phyloP scores from a whole-genome alignment of 2,113 vertebrate species.

The Pelobates fuscus region DNA sequence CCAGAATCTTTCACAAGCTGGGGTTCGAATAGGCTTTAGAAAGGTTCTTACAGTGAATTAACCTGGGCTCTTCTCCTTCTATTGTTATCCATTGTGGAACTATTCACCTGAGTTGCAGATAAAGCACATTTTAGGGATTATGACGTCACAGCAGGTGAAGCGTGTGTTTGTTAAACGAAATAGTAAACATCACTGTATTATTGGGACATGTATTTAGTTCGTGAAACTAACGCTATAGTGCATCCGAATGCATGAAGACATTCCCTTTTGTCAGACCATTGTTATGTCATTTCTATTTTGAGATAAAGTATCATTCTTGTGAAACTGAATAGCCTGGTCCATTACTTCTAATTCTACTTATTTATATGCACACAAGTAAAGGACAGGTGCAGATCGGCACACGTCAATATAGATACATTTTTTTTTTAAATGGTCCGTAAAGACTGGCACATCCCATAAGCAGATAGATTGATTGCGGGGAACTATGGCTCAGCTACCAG shows the following conservation, averaged over 20 bases:
- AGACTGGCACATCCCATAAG: too few species aligned
- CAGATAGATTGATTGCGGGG: too few species aligned
- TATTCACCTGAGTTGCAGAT: not conserved
- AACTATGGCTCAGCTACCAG: too few species aligned
- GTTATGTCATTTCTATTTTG: not conserved
- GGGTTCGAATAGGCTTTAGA: not conserved
- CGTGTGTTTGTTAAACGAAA: not conserved
- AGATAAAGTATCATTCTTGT: not conserved
- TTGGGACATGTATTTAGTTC: not conserved
- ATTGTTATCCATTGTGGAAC: conserved; percentile 19
- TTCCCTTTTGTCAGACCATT: not conserved
- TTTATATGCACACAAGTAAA: too few species aligned
- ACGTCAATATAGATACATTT: too few species aligned
- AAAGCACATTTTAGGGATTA: not conserved
- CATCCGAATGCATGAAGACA: not conserved
- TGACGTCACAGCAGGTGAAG: conserved; percentile 18
- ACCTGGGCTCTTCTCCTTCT: not conserved
- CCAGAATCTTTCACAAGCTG: not conserved
- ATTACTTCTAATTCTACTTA: too few species aligned
- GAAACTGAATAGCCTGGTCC: not conserved
- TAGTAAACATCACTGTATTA: not conserved
- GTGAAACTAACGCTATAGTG: not conserved
- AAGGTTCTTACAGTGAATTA: not conserved
- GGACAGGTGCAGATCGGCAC: too few species aligned
- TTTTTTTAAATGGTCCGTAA: too few species aligned